These are phyloP conservation scores for Gila orcuttii DNA, from an alignment of 2,113 vertebrate genomes.

Conservation along the genomic window DNA sequence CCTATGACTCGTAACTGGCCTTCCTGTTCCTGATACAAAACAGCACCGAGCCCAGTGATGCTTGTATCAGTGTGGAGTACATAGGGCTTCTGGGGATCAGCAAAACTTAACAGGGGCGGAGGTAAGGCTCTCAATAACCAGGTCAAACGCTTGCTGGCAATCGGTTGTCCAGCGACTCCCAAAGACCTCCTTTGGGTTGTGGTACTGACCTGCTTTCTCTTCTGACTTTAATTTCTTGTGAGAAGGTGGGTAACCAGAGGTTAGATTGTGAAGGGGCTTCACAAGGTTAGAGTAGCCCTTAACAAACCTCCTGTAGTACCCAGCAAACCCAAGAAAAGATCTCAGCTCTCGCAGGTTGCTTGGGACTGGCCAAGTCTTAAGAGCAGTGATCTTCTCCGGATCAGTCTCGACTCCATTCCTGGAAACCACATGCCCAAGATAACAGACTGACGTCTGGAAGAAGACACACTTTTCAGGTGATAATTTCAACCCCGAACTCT, in stretches of 20 bases:
- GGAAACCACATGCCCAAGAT: not conserved
- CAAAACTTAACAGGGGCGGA: not conserved
- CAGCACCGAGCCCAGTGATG: constrained; percentile 13
- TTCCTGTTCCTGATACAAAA: not conserved
- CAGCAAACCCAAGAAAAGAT: constrained; percentile 25
- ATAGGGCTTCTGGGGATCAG: constrained; percentile 32
- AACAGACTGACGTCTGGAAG: constrained; percentile 42
- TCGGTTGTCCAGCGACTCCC: not conserved
- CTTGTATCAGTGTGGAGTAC: constrained; percentile 18
- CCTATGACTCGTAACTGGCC: too few relatives aligned
- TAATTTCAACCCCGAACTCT: constrained; percentile 35
- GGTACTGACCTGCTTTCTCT: not conserved
- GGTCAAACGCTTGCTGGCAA: constrained; percentile 33
- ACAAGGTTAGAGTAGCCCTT: not conserved
- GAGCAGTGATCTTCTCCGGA: not conserved
- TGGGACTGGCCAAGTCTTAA: not conserved
- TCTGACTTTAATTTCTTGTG: constrained; percentile 8
- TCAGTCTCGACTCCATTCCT: not conserved
- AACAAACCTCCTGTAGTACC: not conserved
- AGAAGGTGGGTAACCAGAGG: constrained; percentile 29
- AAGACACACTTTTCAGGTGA: constrained; percentile 37
- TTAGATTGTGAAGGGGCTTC: not conserved
- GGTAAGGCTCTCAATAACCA: constrained; percentile 33
- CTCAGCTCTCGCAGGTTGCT: too few relatives aligned
- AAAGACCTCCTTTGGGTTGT: constrained; percentile 8